Evolutionary conservation across 2,113 vertebrate species (phyloP), one percentile per base, ranked within the genome.

Genomic region (Calidris pygmaea): DNA sequence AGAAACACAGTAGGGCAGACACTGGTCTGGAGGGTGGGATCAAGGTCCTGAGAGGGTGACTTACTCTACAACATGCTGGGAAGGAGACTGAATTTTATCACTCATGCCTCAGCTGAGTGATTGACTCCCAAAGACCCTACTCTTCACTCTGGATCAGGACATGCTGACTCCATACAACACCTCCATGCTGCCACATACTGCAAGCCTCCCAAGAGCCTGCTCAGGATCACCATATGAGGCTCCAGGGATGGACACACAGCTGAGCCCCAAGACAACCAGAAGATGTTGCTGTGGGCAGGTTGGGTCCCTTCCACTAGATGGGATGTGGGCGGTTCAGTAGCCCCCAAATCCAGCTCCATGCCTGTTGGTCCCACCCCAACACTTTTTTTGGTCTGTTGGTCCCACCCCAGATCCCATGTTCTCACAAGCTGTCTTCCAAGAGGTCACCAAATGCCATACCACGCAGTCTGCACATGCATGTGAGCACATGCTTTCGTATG

Each of bases 401-500:
- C 43, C 43, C 14, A 43, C 14, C 14, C 43, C 43, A 43, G 43
- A 43, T 14, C 77, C 7, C 56, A 17, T 5, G 27, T 22, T 29
- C 12, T 65, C 24, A 35, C 5, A 5, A 3, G 0, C 29, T n/a
- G 16, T 15, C 19, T 63, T 68, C 35, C 65, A 77, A 35, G 15
- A 48, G 45, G 11, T n/a, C 53, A 70, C 2, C 3, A 60, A 74
- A 71, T 22, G 22, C 41, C 77, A 39, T 45, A n/a, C 18, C 34
- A 43, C 2, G 0, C 50, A 62, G 27, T 9, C 47, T 34, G 68
- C 65, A 76, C 4, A 1, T 5, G 7, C 1, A 0, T 53, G 41
- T 45, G 59, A 77, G 34, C 30, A 58, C 34, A 45, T 0, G 0
- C 3, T 48, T 87, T 59, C 37, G 14, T 39, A 41, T 0, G 0